Evolutionary conservation across 2,888 invertebrate species (phyloP).

Genomic region (Eupelmus urozonus): DNA sequence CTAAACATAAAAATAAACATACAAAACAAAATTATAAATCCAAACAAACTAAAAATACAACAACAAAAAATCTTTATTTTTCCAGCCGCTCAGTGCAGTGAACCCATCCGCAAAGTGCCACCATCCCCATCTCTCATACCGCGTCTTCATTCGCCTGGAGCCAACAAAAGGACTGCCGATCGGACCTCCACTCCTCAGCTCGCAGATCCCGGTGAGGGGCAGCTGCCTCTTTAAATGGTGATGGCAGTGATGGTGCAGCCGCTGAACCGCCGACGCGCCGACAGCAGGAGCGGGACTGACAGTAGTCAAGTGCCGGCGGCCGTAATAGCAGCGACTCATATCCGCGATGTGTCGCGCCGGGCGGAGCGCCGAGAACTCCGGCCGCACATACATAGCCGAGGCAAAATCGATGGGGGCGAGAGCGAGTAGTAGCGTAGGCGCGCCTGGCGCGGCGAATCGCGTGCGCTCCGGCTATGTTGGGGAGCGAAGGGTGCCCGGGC

Average conservation of each 20-base stretch:
- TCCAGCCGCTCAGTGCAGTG: background rate
- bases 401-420: background rate
- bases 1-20: too few species aligned
- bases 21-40: background rate
- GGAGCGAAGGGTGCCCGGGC: background rate
- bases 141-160: constrained; percentile 66
- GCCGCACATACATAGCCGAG: background rate
- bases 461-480: constrained; percentile 22
- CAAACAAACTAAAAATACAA: background rate
- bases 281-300: background rate
- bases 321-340: background rate
- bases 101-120: constrained; percentile 36
- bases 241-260: background rate
- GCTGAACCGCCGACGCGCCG: constrained; percentile 4
- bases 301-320: background rate
- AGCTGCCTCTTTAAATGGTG: constrained; percentile 1
- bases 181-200: background rate
- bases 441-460: constrained; percentile 13
- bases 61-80: too few species aligned
- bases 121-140: too few species aligned
- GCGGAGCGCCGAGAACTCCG: background rate
- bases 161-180: too few species aligned
- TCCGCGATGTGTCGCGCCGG: background rate
- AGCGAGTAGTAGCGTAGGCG: background rate
- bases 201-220: background rate